Conservation (phyloP, 2,888 invertebrate genomes). For the Sesamia inferens region DNA sequence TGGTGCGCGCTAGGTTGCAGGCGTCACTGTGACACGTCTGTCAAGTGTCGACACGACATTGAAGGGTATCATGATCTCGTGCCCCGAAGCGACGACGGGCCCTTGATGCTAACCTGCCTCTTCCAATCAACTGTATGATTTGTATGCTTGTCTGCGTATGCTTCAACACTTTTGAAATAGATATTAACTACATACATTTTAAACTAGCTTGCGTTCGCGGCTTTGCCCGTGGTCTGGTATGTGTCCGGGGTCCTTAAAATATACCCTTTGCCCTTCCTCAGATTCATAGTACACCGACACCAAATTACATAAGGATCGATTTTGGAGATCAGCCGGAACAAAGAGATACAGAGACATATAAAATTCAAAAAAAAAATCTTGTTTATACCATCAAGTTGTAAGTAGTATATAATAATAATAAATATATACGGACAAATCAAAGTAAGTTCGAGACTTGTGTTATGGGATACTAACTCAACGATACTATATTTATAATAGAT, state of each 20-base stretch:
- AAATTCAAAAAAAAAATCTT: too few species aligned
- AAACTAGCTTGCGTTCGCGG: background rate
- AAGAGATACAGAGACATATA: too few species aligned
- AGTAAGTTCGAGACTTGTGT: too few species aligned
- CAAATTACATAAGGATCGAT: background rate
- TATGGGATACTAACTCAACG: too few species aligned
- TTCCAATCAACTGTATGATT: conserved; percentile 34
- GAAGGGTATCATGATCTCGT: conserved; percentile 35
- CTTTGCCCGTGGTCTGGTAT: background rate
- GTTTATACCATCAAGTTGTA: too few species aligned
- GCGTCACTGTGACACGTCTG: conserved; percentile 18
- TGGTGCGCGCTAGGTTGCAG: background rate
- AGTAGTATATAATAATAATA: too few species aligned
- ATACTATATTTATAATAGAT: too few species aligned
- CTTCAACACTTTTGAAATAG: conserved; percentile 27
- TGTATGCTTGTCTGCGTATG: conserved; percentile 22
- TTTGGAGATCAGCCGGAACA: too few species aligned
- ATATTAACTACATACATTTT: background rate
- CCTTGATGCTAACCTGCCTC: conserved; percentile 44
- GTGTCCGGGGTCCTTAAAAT: background rate
- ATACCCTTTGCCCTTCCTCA: background rate
- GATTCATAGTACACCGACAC: background rate
- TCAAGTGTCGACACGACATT: conserved; percentile 27
- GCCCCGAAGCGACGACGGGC: conserved; percentile 40
- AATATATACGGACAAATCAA: too few species aligned